Percentiles rank a stretch among this genome's conserved stretches.
These are phyloP conservation scores for Amorpha juglandis DNA, from an alignment of 2,888 invertebrate species.

Conservation along the genomic window DNA sequence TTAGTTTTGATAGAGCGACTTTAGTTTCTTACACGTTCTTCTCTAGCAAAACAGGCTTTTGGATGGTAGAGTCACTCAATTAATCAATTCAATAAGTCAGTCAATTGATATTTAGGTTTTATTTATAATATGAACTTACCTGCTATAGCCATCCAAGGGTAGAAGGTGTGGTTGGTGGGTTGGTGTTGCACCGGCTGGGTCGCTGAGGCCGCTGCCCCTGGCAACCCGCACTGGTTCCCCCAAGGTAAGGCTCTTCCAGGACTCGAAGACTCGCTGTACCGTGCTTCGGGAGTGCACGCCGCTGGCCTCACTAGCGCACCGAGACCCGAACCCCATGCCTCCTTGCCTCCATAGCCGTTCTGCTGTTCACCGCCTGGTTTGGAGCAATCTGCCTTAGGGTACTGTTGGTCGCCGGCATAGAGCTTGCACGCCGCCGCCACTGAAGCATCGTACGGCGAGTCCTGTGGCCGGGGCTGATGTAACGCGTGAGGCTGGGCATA, in stretches of 20 bases:
- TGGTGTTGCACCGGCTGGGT: constrained; percentile 95
- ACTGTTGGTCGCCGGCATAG: constrained; percentile 88
- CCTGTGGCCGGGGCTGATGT: constrained; percentile 92
- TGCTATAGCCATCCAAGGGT: constrained; percentile 99
- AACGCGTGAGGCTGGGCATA: constrained; percentile 92
- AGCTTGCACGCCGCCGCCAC: constrained; percentile 94
- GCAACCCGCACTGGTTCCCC: constrained; percentile 95
- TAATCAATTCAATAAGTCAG: too few relatives aligned
- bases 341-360: constrained; percentile 88
- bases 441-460: constrained; percentile 95
- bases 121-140: constrained; percentile 86
- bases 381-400: constrained; percentile 90
- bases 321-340: constrained; percentile 88
- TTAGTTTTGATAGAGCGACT: too few relatives aligned
- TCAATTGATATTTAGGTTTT: too few relatives aligned
- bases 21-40: too few relatives aligned
- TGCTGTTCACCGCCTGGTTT: constrained; percentile 86
- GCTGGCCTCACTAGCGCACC: constrained; percentile 91
- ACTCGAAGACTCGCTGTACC: constrained; percentile 93
- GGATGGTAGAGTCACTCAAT: too few relatives aligned
- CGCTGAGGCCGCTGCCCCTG: constrained; percentile 91
- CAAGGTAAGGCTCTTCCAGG: constrained; percentile 91
- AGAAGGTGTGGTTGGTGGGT: constrained; percentile 96
- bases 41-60: too few relatives aligned
- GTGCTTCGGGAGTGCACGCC: constrained; percentile 94